Evolutionary conservation across 2,888 invertebrate species (phyloP), one percentile per base, ranked within the genome.

Genomic region (Drosophila parthenogenetica): DNA sequence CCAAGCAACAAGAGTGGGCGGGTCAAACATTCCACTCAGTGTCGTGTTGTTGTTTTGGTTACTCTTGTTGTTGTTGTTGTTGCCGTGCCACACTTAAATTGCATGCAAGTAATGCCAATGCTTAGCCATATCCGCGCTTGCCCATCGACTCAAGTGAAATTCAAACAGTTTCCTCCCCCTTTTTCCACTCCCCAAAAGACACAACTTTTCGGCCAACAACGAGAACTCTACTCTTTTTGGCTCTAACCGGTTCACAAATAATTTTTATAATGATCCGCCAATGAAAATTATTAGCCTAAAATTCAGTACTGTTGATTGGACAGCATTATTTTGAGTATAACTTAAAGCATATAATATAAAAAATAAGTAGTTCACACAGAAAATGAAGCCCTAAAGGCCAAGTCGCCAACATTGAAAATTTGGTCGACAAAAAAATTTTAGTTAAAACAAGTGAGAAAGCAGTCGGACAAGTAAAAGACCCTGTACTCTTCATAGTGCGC

Each of bases 71-170:
- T 4, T 39, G 39, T 63, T 58, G 43, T 51, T 45, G 25, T 63
- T 42, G 55, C 70, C 43, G 51, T 59, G 69, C 67, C 69, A 61
- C 62, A 64, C 68, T 59, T 59, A 81, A 81, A 83, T 81, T 79
- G 65, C 81, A 67, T 79, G 81, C 72, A 76, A 64, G 50, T 83
- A 84, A 85, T 84, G 53, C 76, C 82, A 73, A 85, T 80, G 84
- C 82, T 85, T 82, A 85, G 66, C 62, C 82, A 78, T 76, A 78
- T 71, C 77, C 72, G 64, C 64, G 68, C 73, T 54, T 77, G 61
- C 64, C 73, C 80, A 82, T 78, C 78, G 59, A 65, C 73, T 68
- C 64, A 66, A 64, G 51, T 73, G 66, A 73, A 79, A 81, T 70
- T 66, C 71, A 69, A 73, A 79, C 73, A 79, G 48, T 54, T 63